Evolutionary conservation across 2,888 invertebrate genomes (phyloP).

Genomic region (Andrena chrysosceles): DNA sequence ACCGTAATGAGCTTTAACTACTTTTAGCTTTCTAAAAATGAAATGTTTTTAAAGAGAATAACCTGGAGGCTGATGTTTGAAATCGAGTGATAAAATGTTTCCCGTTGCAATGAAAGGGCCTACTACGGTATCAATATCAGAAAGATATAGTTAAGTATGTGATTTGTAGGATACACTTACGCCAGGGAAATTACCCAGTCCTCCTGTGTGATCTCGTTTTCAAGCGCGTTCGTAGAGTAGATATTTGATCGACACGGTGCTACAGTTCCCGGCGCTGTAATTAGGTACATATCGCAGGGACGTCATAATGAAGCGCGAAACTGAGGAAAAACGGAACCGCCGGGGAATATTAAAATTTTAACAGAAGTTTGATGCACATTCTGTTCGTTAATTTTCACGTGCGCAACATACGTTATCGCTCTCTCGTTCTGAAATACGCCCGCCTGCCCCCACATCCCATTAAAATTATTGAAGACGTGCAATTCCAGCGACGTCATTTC

Average conservation of each 20-base stretch:
- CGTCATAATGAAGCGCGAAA: conserved; percentile 37
- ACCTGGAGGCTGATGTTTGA: too few relatives aligned
- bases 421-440: neutral
- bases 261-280: conserved; percentile 13
- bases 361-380: neutral
- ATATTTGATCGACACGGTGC: conserved; percentile 23
- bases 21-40: too few relatives aligned
- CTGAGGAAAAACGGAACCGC: conserved; percentile 7
- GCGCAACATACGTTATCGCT: neutral
- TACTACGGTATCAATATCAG: neutral
- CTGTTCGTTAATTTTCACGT: neutral
- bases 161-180: conserved; percentile 27
- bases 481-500: neutral
- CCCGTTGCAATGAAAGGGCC: neutral
- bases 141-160: conserved; percentile 2
- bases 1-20: neutral
- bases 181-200: conserved; percentile 2
- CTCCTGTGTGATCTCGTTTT: conserved; percentile 3
- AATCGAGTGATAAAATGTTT: neutral
- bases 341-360: neutral
- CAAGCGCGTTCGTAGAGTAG: neutral
- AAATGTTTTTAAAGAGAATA: neutral
- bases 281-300: conserved; percentile 14
- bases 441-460: neutral
- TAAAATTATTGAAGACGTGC: neutral